Evolutionary conservation across 2,797 vertebrate species (phyloP).

Genomic region (Enteromius afrohamiltoni): DNA sequence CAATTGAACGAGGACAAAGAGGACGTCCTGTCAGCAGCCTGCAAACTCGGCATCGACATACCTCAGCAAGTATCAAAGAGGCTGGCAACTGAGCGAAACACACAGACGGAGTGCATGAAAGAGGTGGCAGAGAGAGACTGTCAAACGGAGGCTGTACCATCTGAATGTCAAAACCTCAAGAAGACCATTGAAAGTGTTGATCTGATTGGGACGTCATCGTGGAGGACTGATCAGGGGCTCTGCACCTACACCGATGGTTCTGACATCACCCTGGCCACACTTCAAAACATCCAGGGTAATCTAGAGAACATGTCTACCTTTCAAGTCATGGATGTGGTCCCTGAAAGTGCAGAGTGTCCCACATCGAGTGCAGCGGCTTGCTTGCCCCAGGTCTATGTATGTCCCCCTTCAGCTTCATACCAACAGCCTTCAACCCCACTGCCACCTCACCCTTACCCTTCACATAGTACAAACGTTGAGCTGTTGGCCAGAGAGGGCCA

Average conservation of each 20-base stretch:
- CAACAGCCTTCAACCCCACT: slow-evolving; percentile 2
- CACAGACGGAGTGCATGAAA: slow-evolving; percentile 33
- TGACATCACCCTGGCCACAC: slow-evolving; percentile 11
- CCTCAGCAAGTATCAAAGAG: slow-evolving; percentile 45
- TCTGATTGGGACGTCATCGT: not conserved
- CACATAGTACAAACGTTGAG: not conserved
- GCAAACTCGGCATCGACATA: slow-evolving; percentile 59
- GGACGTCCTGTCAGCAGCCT: slow-evolving; percentile 71
- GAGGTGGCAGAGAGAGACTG: slow-evolving; percentile 58
- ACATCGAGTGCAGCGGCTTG: slow-evolving; percentile 35
- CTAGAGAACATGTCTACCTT: slow-evolving; percentile 26
- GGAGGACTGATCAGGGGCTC: slow-evolving; percentile 20
- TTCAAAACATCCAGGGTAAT: slow-evolving; percentile 23
- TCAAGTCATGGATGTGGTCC: slow-evolving; percentile 21
- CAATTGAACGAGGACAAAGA: slow-evolving; percentile 72
- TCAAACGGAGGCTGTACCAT: slow-evolving; percentile 61
- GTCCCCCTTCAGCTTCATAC: slow-evolving; percentile 39
- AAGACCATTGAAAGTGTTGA: slow-evolving; percentile 8
- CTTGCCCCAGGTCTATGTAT: slow-evolving; percentile 25
- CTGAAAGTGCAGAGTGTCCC: slow-evolving; percentile 15
- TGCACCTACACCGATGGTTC: not conserved
- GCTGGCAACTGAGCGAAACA: not conserved
- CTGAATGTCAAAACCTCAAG: slow-evolving; percentile 10
- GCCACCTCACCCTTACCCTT: not conserved
- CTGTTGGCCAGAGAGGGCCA: not conserved